Base-by-base conservation (phyloP, 2,888 invertebrate species). In the Luperina nickerlii region DNA sequence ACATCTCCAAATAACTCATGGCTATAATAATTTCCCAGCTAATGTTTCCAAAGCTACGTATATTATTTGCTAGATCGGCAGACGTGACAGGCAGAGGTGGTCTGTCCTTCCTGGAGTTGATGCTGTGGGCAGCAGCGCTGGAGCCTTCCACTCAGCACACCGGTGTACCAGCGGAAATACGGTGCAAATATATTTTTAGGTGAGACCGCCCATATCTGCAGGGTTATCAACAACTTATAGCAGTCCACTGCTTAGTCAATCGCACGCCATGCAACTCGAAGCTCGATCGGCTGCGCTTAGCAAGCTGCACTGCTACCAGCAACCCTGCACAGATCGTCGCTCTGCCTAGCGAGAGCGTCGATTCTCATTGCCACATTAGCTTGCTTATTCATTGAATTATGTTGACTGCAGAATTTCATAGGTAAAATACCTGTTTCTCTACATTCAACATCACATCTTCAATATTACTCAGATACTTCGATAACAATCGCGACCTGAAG, bases 181-280 rank as follows among this genome's bases (percentile, higher is more conserved):
- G 98, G 60, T 98, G 98, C 92, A 95, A 97, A 90, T 98, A 98
- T 90, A 98, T 98, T 84, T 98, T 98, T 90, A 96, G 97, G 95
- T 98, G 48, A 73, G 66, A 24, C 13, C 27, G 11, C 13, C 20
- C 9, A 45, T 18, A 66, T 2, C 27, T 38, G 32, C n/a, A 48
- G 45, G 18, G 11, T 27, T 42, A 18, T 32, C 13, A n/a, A 24
- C 18, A 27, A 7, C 18, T 20, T 63, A 4, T 27, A 71, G 5
- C 54, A 32, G 54, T 38, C 54, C n/a, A 54, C 18, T 38, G 18
- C 18, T 7, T 75, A 5, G 42, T 42, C 27, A 51, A 24, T 54
- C 5, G 3, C 32, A 13, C 18, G 32, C 18, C 20, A 51, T 51
- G 20, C 6, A 27, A 24, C 15, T 48, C 20, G 27, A 24, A 7